A percentile compares a stretch with the other conserved stretches of the same genome.
Conservation (phyloP, 2,797 vertebrate species). For the Bryconaethiops microstoma region DNA sequence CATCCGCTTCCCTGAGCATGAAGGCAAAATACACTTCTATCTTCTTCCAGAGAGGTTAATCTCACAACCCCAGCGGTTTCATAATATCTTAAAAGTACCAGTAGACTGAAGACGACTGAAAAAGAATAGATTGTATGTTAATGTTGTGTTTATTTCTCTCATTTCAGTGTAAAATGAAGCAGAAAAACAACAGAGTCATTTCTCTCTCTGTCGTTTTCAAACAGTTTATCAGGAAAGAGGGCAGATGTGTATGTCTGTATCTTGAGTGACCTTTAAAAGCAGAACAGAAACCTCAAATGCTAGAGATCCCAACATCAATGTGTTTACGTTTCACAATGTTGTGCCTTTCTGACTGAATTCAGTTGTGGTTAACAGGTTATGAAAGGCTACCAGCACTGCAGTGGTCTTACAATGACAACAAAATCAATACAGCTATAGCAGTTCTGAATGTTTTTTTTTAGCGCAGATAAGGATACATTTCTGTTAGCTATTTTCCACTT, state of each 20-base stretch:
- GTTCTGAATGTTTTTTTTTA: not conserved
- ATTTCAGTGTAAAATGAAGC: not conserved
- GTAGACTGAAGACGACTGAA: no score
- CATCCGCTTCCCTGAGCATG: not conserved
- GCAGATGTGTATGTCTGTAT: not conserved
- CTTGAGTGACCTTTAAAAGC: not conserved
- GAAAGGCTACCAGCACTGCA: not conserved
- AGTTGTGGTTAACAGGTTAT: not conserved
- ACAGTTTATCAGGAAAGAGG: not conserved
- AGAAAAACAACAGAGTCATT: no score
- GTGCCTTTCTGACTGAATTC: not conserved
- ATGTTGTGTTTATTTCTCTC: not conserved
- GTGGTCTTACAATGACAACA: not conserved
- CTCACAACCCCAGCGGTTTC: no score
- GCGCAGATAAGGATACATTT: not conserved
- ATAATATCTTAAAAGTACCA: no score
- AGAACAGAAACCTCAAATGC: not conserved
- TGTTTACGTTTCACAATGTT: not conserved
- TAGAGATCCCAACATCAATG: not conserved
- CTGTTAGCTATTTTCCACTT: not conserved
- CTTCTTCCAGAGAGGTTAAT: not conserved
- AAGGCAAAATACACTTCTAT: not conserved
- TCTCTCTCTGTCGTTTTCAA: no score
- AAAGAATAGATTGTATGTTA: no score
- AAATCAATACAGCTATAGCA: not conserved